Evolutionary conservation across 2,888 invertebrate species (phyloP), one percentile per base, ranked within the genome.

Genomic region (Spicauda simplicius): DNA sequence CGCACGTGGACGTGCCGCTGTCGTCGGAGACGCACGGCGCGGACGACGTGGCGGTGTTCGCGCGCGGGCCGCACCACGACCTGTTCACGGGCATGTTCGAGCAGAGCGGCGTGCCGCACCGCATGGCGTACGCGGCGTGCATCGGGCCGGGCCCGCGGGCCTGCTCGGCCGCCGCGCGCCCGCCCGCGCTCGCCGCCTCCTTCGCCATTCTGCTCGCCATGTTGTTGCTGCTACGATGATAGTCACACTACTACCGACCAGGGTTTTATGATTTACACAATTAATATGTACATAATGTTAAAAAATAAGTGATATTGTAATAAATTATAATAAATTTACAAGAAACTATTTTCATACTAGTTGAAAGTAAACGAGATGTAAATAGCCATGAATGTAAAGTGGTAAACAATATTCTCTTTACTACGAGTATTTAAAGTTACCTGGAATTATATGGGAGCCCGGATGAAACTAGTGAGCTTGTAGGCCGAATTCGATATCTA

Each of bases 1-100:
- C 82, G 1, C 88, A 87, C 73, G 88, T 94, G 0, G 92, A 95
- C 0, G 91, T 94, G 0, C 96, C 95, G 0, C 81, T 95, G 55
- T 75, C 73, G 0, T 87, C 89, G 57, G 96, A 96, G 80, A 96
- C 96, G 11, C 97, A 97, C 83, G 96, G 96, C 3, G 96, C 96
- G 0, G 97, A 97, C 74, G 97, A 97, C 90, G 97, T 97, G 25
- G 94, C 94, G 0, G 95, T 97, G 56, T 97, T 95, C 86, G 95
- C 95, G 73, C 84, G 85, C 55, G 97, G 96, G 61, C 96, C 96
- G 6, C 95, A 95, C 91, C 94, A 97, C 54, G 96, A 96, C 82
- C 89, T 97, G 65, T 96, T 97, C 84, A 93, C 95, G 14, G 97
- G 97, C 3, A 94, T 95, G 52, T 95, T 95, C 82, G 97, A 97